Conservation (phyloP, 1,140 invertebrate genomes). For the Diprion similis region DNA sequence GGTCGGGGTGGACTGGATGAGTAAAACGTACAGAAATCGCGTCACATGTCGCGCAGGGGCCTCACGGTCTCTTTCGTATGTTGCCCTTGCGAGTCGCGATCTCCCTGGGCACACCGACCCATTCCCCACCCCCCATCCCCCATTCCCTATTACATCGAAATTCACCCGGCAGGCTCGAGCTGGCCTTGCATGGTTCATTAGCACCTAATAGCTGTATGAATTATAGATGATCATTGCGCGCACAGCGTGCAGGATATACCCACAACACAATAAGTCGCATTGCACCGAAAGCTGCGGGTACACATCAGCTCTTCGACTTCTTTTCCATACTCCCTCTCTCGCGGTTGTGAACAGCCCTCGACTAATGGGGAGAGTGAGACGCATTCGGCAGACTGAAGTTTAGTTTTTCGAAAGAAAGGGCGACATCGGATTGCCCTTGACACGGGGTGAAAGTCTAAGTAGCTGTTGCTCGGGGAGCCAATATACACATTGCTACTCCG, state of each 20-base stretch:
- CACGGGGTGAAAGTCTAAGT: too few relatives aligned
- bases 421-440: not conserved
- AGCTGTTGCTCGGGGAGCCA: too few relatives aligned
- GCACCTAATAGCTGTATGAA: conserved; percentile 4
- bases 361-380: too few relatives aligned
- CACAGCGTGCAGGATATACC: not conserved
- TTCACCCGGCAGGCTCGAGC: not conserved
- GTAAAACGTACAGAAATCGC: not conserved
- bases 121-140: not conserved
- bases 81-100: not conserved
- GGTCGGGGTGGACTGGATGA: not conserved
- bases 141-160: too few relatives aligned
- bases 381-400: not conserved
- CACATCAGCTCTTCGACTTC: too few relatives aligned
- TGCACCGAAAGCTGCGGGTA: too few relatives aligned
- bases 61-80: not conserved
- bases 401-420: not conserved
- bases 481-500: too few relatives aligned
- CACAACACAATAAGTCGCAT: too few relatives aligned
- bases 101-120: not conserved
- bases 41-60: not conserved
- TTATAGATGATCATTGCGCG: not conserved
- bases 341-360: not conserved
- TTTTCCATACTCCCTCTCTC: not conserved
- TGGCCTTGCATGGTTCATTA: not conserved